Conservation (phyloP, 1,140 invertebrate species). For the Dendrolimus kikuchii region DNA sequence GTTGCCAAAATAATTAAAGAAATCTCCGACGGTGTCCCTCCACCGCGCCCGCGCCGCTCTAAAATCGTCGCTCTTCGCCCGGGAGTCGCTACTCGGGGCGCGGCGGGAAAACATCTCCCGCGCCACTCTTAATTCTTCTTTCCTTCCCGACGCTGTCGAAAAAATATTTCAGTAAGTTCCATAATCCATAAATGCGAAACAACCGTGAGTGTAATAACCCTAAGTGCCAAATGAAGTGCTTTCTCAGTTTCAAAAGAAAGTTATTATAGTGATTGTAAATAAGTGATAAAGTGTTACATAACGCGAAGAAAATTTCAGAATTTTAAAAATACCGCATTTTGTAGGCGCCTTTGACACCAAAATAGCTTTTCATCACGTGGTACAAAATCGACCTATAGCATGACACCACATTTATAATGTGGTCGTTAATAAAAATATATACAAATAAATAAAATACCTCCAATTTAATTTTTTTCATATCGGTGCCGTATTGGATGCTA, state of each 20-base stretch:
- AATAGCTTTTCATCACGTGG: constrained; percentile 67
- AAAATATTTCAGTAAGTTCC: constrained; percentile 68
- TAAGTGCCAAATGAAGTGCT: constrained; percentile 48
- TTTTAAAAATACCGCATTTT: constrained; percentile 74
- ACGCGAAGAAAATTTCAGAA: constrained; percentile 56
- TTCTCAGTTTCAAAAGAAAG: constrained; percentile 29
- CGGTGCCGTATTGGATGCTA: constrained; percentile 2
- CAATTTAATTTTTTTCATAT: not conserved
- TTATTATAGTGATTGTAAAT: constrained; percentile 49
- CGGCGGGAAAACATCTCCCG: constrained; percentile 67
- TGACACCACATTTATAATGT: constrained; percentile 68
- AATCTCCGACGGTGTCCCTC: constrained; percentile 73
- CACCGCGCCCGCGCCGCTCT: constrained; percentile 75
- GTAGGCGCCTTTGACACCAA: constrained; percentile 62
- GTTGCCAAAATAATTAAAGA: constrained; percentile 85
- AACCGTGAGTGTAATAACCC: constrained; percentile 40
- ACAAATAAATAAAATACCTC: constrained; percentile 5
- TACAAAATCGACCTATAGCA: constrained; percentile 66
- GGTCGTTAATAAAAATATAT: constrained; percentile 31
- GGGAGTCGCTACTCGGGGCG: constrained; percentile 73
- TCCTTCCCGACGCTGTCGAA: constrained; percentile 67
- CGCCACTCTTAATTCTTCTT: constrained; percentile 71
- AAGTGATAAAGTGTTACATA: constrained; percentile 70
- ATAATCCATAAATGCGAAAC: constrained; percentile 40
- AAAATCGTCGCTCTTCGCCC: constrained; percentile 80